A percentile compares a stretch with the other conserved stretches of the same genome.
Evolutionary conservation across 2,113 vertebrate species (phyloP).

Genomic region (Xenopus tropicalis): UCB_Xtro_10.0 CM004444.2:17317001-17317500

Average conservation of each 20-base stretch:
- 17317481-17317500: neutral
- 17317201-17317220: neutral
- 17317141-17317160: neutral
- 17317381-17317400: neutral
- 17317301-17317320: constrained; percentile 28
- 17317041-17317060: too few relatives aligned
- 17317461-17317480: constrained; percentile 20
- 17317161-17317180: neutral
- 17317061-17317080: too few relatives aligned
- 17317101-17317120: too few relatives aligned
- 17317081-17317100: too few relatives aligned
- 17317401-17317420: constrained; percentile 30
- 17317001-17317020: too few relatives aligned
- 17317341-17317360: constrained; percentile 13
- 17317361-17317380: constrained; percentile 44
- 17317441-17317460: constrained; percentile 20
- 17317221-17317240: neutral
- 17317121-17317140: too few relatives aligned
- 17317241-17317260: constrained; percentile 39
- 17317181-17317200: neutral
- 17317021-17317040: too few relatives aligned
- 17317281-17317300: constrained; percentile 45
- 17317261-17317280: constrained; percentile 39
- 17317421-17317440: constrained; percentile 12
- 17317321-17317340: constrained; percentile 43